Evolutionary conservation across 1,140 invertebrate species (phyloP).

Genomic region (Micrasema minimum): DNA sequence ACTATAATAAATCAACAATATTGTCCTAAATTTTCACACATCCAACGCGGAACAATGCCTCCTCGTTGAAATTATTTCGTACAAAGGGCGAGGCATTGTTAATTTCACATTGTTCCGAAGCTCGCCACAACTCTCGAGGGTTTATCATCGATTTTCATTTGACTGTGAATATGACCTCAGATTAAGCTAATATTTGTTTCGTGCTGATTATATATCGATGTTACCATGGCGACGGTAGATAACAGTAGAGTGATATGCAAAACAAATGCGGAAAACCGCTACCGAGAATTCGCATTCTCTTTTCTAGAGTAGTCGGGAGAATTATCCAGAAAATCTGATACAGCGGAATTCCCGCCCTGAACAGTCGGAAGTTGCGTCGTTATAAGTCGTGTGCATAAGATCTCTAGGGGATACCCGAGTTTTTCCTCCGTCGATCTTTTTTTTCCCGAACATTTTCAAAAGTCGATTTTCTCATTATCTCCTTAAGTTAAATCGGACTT

Average conservation of each 20-base stretch:
- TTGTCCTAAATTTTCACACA: not conserved
- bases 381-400: slow-evolving; percentile 1
- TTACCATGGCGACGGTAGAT: slow-evolving; percentile 28
- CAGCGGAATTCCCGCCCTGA: slow-evolving; percentile 3
- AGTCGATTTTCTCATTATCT: too few species aligned
- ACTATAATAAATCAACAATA: too few species aligned
- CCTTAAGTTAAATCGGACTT: not conserved
- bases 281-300: not conserved
- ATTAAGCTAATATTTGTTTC: slow-evolving; percentile 31
- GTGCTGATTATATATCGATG: slow-evolving; percentile 35
- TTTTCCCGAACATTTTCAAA: not conserved
- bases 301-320: not conserved
- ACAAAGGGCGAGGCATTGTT: not conserved
- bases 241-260: slow-evolving; percentile 14
- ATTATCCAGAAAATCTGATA: slow-evolving; percentile 15
- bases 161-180: slow-evolving; percentile 25
- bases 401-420: not conserved
- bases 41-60: too few species aligned
- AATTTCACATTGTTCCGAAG: not conserved
- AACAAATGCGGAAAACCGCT: slow-evolving; percentile 30
- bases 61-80: too few species aligned
- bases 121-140: not conserved
- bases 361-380: slow-evolving; percentile 6
- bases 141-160: slow-evolving; percentile 20
- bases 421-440: slow-evolving; percentile 10